Evolutionary conservation across 2,888 invertebrate species (phyloP).

Genomic region (Chromoteleia sp.): DNA sequence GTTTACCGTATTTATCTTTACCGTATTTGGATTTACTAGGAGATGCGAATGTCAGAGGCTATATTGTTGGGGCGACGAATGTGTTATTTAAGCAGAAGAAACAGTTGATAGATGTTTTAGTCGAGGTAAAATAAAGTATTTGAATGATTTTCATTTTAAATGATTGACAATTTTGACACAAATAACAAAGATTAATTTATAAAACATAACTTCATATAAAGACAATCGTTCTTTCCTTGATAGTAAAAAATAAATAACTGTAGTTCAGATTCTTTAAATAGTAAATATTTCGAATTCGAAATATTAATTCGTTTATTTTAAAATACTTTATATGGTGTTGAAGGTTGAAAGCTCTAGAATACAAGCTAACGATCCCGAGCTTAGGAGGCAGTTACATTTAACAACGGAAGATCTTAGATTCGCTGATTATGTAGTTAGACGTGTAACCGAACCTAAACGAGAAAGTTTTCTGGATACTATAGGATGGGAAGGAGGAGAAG

Average conservation of each 20-base stretch:
- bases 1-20: constrained; percentile 97
- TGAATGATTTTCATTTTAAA: not conserved
- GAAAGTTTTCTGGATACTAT: constrained; percentile 91
- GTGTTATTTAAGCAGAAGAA: constrained; percentile 98
- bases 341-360: constrained; percentile 93
- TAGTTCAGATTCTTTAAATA: no score
- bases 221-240: no score
- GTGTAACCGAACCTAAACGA: constrained; percentile 87
- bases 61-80: constrained; percentile 98
- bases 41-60: constrained; percentile 93
- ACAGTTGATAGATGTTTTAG: constrained; percentile 95
- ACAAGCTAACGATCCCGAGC: constrained; percentile 91
- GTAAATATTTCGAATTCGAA: no score
- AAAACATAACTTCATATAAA: no score
- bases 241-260: no score
- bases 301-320: no score
- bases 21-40: constrained; percentile 96
- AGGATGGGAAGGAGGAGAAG: constrained; percentile 96
- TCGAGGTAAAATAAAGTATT: constrained; percentile 88
- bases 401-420: constrained; percentile 98
- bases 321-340: no score
- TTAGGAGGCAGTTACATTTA: constrained; percentile 93
- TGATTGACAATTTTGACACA: no score
- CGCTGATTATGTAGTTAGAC: constrained; percentile 95
- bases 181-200: no score